phyloP scores from a whole-genome alignment of 1,140 invertebrate genomes.

The Drosophila quadrilineata region DNA sequence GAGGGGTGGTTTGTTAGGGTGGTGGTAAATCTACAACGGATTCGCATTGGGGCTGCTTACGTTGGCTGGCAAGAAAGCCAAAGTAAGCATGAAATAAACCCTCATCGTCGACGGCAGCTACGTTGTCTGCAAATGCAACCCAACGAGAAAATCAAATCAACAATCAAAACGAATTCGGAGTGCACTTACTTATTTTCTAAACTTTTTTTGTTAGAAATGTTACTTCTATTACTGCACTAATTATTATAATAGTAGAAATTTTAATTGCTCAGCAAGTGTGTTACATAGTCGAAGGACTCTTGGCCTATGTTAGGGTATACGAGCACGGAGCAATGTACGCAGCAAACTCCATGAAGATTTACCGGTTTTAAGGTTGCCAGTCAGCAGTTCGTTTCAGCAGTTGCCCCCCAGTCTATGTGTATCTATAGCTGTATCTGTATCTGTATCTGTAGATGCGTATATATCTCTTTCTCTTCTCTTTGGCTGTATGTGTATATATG shows the following conservation, averaged over 20 bases:
- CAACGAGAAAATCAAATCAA: not conserved
- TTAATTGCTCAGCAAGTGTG: too few species aligned
- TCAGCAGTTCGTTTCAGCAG: conserved; percentile 61
- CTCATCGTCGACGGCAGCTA: conserved; percentile 57
- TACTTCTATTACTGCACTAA: too few species aligned
- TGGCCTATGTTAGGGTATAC: conserved; percentile 18
- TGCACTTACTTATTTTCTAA: not conserved
- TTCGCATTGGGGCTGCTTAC: conserved; percentile 38
- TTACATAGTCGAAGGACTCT: not conserved
- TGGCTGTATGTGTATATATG: not conserved
- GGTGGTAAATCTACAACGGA: conserved; percentile 30
- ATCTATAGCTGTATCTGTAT: not conserved
- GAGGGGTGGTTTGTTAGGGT: conserved; percentile 6
- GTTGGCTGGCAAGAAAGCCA: conserved; percentile 59
- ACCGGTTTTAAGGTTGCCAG: conserved; percentile 77
- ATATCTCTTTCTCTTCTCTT: not conserved
- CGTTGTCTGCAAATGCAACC: conserved; percentile 56
- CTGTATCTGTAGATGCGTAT: not conserved
- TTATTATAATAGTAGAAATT: too few species aligned
- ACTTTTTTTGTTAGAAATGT: too few species aligned
- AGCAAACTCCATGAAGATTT: conserved; percentile 75
- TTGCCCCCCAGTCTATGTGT: conserved; percentile 7
- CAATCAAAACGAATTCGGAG: not conserved
- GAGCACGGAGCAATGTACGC: conserved; percentile 56
- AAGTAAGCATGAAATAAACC: conserved; percentile 78